A percentile compares a stretch with the other conserved stretches of the same genome.
Conservation (phyloP, 2,797 vertebrate genomes). For the Tenualosa thibaudeaui region DNA sequence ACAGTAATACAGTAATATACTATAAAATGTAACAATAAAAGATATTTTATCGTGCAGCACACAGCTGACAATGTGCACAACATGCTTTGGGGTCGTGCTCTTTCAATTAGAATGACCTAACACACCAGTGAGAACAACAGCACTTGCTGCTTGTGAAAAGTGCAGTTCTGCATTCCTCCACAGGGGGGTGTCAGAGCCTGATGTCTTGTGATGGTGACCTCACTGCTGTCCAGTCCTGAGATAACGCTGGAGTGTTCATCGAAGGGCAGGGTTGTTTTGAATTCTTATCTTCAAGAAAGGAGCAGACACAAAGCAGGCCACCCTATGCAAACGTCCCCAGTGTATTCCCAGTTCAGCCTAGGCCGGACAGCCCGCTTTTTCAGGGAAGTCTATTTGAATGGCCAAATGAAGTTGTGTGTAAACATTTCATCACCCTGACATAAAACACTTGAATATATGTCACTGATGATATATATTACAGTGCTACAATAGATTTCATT, state of each 20-base stretch:
- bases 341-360: background rate
- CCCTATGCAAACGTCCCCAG: background rate
- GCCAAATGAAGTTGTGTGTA: background rate
- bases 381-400: background rate
- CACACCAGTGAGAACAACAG: background rate
- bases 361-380: background rate
- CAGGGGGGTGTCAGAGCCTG: background rate
- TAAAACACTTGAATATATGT: background rate
- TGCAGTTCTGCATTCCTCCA: background rate
- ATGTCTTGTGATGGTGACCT: background rate
- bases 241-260: constrained; percentile 8
- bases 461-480: background rate
- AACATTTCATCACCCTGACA: constrained; percentile 10
- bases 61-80: background rate
- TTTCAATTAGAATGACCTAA: background rate
- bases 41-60: background rate
- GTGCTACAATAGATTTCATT: background rate
- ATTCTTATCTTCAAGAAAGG: background rate
- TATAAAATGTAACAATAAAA: background rate
- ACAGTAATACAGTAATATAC: background rate
- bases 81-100: background rate
- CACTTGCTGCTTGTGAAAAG: background rate
- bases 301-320: constrained; percentile 19
- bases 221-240: constrained; percentile 15
- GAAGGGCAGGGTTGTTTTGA: constrained; percentile 23